Conservation (phyloP, 92 coral and sea anemone genomes). For the Micromussa lordhowensis region DNA sequence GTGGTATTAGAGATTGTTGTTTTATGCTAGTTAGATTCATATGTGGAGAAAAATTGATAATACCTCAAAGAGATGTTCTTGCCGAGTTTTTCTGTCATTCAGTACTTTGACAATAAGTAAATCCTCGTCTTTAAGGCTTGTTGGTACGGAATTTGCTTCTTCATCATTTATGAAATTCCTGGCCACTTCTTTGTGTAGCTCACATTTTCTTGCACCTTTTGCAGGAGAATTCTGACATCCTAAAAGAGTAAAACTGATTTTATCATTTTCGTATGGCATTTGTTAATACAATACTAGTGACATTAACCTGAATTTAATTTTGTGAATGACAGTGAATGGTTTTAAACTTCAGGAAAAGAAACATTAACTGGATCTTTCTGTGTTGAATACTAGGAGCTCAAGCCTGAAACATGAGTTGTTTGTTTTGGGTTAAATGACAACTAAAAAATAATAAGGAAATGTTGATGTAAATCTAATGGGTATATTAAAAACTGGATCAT, state of each 20-base stretch:
- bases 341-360: too few species aligned
- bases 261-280: too few species aligned
- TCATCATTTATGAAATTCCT: constrained; percentile 28
- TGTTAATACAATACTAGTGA: too few species aligned
- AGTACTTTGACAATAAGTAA: constrained; percentile 27
- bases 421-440: background rate
- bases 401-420: too few species aligned
- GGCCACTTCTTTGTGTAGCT: constrained; percentile 29
- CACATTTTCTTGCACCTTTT: constrained; percentile 45
- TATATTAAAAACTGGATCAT: too few species aligned
- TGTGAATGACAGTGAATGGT: too few species aligned
- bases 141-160: background rate
- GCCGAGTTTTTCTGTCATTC: constrained; percentile 37
- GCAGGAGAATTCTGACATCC: constrained; percentile 68
- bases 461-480: too few species aligned
- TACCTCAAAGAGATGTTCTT: constrained; percentile 52
- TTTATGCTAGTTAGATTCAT: too few species aligned
- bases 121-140: constrained; percentile 36
- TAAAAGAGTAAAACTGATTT: background rate
- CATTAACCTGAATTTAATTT: too few species aligned
- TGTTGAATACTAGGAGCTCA: background rate
- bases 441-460: background rate
- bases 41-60: too few species aligned
- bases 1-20: too few species aligned
- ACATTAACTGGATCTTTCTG: background rate